A percentile compares a stretch with the other conserved stretches of the same genome.
phyloP scores from a whole-genome alignment of 2,888 invertebrate genomes.

The Cheilosia impressa region DNA sequence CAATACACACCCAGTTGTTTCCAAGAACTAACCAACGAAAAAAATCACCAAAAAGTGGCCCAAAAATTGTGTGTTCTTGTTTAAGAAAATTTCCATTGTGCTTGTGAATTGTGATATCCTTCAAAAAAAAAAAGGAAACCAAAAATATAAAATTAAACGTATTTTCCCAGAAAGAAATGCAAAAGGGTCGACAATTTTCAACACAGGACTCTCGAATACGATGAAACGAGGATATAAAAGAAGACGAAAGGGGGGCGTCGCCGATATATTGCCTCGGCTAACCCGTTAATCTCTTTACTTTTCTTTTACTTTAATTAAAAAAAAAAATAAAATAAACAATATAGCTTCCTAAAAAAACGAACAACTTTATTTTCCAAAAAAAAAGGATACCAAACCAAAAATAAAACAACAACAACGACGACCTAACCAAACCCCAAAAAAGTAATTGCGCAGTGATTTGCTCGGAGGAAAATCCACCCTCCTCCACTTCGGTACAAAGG shows the following conservation, averaged over 20 bases:
- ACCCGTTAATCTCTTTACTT: slow-evolving; percentile 70
- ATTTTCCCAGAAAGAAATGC: slow-evolving; percentile 42
- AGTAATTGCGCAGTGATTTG: slow-evolving; percentile 72
- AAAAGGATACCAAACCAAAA: slow-evolving; percentile 36
- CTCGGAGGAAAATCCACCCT: slow-evolving; percentile 36
- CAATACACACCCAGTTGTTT: slow-evolving; percentile 65
- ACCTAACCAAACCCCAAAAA: slow-evolving; percentile 56
- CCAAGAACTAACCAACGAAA: slow-evolving; percentile 18
- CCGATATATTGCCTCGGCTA: slow-evolving; percentile 79
- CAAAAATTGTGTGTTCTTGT: slow-evolving; percentile 12
- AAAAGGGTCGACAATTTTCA: slow-evolving; percentile 45
- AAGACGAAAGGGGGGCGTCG: slow-evolving; percentile 80
- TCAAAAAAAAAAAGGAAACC: slow-evolving; percentile 1
- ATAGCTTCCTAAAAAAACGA: slow-evolving; percentile 41
- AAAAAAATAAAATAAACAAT: slow-evolving; percentile 3
- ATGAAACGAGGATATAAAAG: slow-evolving; percentile 82
- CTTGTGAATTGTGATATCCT: slow-evolving; percentile 27
- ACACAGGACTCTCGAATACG: slow-evolving; percentile 75
- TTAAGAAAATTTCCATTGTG: not conserved
- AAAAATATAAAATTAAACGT: not conserved
- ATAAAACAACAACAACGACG: slow-evolving; percentile 29
- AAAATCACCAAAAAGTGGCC: not conserved
- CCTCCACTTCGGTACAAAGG: slow-evolving; percentile 27
- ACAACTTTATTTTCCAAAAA: slow-evolving; percentile 32
- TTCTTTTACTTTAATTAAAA: not conserved